Base-by-base conservation (phyloP, 1,140 invertebrate species). In the Probaryconus sp. region DNA sequence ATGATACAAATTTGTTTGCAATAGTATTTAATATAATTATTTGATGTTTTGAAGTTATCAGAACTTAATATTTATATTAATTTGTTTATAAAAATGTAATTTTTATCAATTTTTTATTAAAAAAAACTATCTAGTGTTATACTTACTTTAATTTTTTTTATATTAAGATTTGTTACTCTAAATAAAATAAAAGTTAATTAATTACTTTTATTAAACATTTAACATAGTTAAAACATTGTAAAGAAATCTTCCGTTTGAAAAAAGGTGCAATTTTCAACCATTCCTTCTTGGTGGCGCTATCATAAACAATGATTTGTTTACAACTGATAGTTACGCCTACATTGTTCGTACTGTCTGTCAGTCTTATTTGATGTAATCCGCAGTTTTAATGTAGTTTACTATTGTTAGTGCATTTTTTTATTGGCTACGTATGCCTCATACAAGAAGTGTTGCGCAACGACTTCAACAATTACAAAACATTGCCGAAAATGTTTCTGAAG, bases 391-490 rank as follows among this genome's bases (percentile, higher is more conserved):
- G n/a, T n/a, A n/a, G n/a, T n/a, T n/a, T n/a, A n/a, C n/a, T n/a
- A n/a, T n/a, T n/a, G n/a, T n/a, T n/a, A n/a, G n/a, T n/a, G n/a
- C n/a, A n/a, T n/a, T n/a, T n/a, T n/a, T 20, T 31, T 47, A 47
- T 31, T 47, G 24, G 5, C 43, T 47, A 10, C 3, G 14, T 31
- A 47, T 47, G 43, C 28, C 43, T 21, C 43, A 18, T 47, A 47
- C 43, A 47, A 47, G 43, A 47, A 31, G 43, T 47, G 26, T 18
- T 31, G 43, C 28, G 28, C 43, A 47, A 47, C 24, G 28, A 4
- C 26, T 47, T 47, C 43, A 47, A 47, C 43, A 31, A 47, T 47
- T 47, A 31, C 28, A 47, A 47, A 31, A 31, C 28, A 47, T 47
- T 31, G 11, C 17, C 28, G 43, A 47, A 47, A 47, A 47, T 31